Evolutionary conservation across 2,888 invertebrate species (phyloP).

Genomic region (Scaeva pyrastri): DNA sequence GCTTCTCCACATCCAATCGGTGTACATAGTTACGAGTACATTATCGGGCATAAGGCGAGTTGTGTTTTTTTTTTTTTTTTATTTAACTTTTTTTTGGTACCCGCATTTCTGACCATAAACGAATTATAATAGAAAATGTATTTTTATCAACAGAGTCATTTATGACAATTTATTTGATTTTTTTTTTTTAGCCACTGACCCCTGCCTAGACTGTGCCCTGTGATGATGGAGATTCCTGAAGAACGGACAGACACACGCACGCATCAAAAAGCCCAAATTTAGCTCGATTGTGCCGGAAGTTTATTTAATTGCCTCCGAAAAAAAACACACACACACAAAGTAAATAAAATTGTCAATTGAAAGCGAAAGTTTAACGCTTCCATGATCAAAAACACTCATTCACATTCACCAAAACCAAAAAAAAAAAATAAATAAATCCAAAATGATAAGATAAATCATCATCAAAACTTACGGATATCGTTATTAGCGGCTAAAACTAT

Average conservation of each 20-base stretch:
- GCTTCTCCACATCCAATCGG: neutral
- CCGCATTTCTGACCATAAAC: slow-evolving; percentile 49
- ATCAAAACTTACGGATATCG: slow-evolving; percentile 79
- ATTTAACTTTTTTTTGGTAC: slow-evolving; percentile 10
- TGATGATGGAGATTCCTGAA: slow-evolving; percentile 36
- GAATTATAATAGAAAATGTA: slow-evolving; percentile 36
- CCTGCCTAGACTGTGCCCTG: slow-evolving; percentile 18
- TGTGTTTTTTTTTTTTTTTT: neutral
- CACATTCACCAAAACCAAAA: neutral
- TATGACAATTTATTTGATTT: slow-evolving; percentile 25
- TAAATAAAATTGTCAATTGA: slow-evolving; percentile 59
- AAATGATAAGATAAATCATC: slow-evolving; percentile 14
- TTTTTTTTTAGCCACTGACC: slow-evolving; percentile 4
- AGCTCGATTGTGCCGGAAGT: slow-evolving; percentile 56
- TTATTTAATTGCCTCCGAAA: slow-evolving; percentile 37
- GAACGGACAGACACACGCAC: neutral
- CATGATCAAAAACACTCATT: slow-evolving; percentile 4
- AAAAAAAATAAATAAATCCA: neutral
- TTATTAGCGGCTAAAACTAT: slow-evolving; percentile 77
- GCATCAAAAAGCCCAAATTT: slow-evolving; percentile 18
- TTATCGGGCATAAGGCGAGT: neutral
- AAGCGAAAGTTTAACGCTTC: slow-evolving; percentile 65
- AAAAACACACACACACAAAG: slow-evolving; percentile 1
- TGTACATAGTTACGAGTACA: too few relatives aligned
- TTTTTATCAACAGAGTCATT: slow-evolving; percentile 25